Base-by-base conservation (phyloP, 2,888 invertebrate species). In the Dicranocentrus wangi region DNA sequence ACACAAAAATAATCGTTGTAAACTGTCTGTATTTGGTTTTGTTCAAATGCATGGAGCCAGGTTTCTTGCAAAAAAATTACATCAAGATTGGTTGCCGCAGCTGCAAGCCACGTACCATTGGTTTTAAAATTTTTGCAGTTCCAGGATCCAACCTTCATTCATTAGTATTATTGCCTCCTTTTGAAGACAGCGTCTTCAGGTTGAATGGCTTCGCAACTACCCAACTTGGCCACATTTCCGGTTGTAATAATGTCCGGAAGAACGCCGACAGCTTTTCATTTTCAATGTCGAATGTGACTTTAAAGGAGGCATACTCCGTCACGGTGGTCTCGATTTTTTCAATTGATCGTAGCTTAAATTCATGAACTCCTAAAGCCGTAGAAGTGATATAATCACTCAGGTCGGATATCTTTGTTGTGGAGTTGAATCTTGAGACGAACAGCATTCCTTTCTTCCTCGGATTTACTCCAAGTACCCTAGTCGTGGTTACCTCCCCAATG, bases 81-180 rank as follows among this genome's bases (percentile, higher is more conserved):
- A 25, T 75, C 75, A 13, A 3, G 8, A 2, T 60, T 15, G 1
- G 19, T 1, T 17, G 17, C 1, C 1, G 23, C 32, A n/a, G 27
- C 2, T 5, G 1, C 7, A 7, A 71, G 39, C 71, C 71, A 71
- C 1, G 1, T n/a, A 0, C 21, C 42, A 61, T 61, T 71, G 13
- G 60, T 43, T 60, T 71, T 60, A 43, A 71, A 60, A 28, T 61
- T 61, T 47, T 47, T 63, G 19, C 75, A 75, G 17, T 75, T 75
- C 66, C 58, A 75, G 1, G 75, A n/a, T 7, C 51, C 0, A 39
- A 51, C 19, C 5, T 28, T 61, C 21, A 21, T 61, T 23, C 2
- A 19, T 7, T 7, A 17, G 3, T 23, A 32, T 32, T 32, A 7
- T 32, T 32, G 32, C 32, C 32, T 3, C 42, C 25, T 10, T 21